Conservation (phyloP, 2,797 vertebrate genomes). For the Bovichtus diacanthus region DNA sequence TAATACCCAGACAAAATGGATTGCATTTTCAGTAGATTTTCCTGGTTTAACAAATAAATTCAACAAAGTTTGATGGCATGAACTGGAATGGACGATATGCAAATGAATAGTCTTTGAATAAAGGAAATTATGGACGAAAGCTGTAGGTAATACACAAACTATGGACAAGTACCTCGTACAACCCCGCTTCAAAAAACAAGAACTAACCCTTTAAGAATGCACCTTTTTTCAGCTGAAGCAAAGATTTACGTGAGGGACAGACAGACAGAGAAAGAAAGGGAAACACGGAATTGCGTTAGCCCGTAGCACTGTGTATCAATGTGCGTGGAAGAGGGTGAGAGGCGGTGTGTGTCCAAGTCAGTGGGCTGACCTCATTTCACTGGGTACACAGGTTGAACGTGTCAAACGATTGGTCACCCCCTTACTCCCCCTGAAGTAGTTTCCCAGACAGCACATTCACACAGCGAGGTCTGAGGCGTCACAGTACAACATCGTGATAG, state of each 20-base stretch:
- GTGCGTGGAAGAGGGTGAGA: background rate
- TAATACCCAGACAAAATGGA: background rate
- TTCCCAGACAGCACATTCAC: slow-evolving; percentile 19
- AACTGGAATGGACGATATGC: background rate
- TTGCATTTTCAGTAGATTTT: background rate
- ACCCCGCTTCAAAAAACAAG: no score
- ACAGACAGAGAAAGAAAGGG: background rate
- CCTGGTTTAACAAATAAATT: background rate
- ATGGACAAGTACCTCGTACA: no score
- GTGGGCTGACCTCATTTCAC: slow-evolving; percentile 39
- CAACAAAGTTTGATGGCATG: background rate
- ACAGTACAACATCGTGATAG: background rate
- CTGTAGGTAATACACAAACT: no score
- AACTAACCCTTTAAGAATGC: background rate
- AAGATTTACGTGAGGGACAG: background rate
- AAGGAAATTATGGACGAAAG: background rate
- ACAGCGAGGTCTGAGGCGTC: slow-evolving; percentile 16
- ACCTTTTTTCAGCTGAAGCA: background rate
- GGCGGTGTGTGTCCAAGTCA: slow-evolving; percentile 25
- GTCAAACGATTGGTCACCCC: slow-evolving; percentile 46
- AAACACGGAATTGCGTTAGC: background rate
- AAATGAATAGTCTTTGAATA: background rate
- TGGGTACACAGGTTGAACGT: slow-evolving; percentile 33
- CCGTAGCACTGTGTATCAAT: background rate
- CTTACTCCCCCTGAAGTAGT: slow-evolving; percentile 16